Base-by-base conservation (phyloP, 2,797 vertebrate genomes). In the Thaleichthys pacificus region DNA sequence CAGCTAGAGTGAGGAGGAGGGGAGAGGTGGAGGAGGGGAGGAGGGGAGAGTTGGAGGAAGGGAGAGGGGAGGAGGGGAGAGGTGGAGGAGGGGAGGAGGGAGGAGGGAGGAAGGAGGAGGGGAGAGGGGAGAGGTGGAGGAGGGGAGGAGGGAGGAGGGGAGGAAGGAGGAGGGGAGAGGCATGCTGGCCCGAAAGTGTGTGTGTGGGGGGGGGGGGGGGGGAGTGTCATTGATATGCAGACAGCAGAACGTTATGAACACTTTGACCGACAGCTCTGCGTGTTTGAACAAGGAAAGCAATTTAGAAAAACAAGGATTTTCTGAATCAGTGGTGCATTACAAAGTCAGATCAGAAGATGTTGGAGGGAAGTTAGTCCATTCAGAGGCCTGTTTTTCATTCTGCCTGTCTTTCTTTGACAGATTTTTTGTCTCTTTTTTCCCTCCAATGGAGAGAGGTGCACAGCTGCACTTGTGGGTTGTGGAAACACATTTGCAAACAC, bases 401-500 rank as follows among this genome's bases (percentile, higher is more conserved):
- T 60, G 24, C 30, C 60, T 61, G 42, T 66, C 47, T n/a, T 30
- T 61, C 61, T 38, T 56, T 54, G 28, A 60, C 38, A 32, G 62
- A 24, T 49, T 61, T 32, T 35, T 73, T 24, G 22, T 24, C 22
- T 70, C 69, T 54, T 75, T 69, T 78, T 77, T 68, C 64, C 26
- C 70, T 35, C 32, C 8, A 35, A 35, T 35, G 32, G 68, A 19
- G 77, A 80, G 84, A 82, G 86, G 80, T 87, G 85, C 87, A 89
- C 90, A 92, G 87, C 89, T 92, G 89, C 76, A 85, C 83, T 79
- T 81, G 76, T 64, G 68, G 66, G 67, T 68, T 76, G 74, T 78
- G 81, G 84, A 91, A 89, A 82, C 61, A 89, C 80, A 86, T 89
- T 89, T 79, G 70, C 78, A 82, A 58, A 76, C 80, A 82, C 32